Conservation (phyloP, 2,113 vertebrate genomes). For the Onychostoma macrolepis region DNA sequence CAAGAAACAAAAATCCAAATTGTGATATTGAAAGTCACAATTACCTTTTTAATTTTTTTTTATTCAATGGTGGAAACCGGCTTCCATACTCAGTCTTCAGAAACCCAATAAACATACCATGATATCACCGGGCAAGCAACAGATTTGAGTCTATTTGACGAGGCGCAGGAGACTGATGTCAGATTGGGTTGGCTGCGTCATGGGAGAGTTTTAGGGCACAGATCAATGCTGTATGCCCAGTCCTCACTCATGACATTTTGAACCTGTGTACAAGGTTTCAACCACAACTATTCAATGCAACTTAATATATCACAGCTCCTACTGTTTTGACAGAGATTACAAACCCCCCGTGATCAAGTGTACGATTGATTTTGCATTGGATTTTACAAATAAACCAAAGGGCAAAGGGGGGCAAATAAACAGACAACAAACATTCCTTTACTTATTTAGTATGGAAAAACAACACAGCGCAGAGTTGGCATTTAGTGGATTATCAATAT, state of each 20-base stretch:
- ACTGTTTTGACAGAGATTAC: slow-evolving; percentile 66
- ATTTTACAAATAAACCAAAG: slow-evolving; percentile 64
- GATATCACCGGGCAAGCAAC: neutral
- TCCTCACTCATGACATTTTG: slow-evolving; percentile 59
- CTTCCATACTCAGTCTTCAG: neutral
- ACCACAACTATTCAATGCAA: slow-evolving; percentile 62
- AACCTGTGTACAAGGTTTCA: slow-evolving; percentile 63
- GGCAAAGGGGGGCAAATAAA: slow-evolving; percentile 56
- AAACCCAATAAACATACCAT: neutral
- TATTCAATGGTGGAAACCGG: neutral
- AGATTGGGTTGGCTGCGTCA: slow-evolving; percentile 24
- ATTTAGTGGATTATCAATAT: slow-evolving; percentile 29
- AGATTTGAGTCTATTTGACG: slow-evolving; percentile 13
- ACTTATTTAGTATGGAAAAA: neutral
- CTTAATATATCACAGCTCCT: slow-evolving; percentile 49
- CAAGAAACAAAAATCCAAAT: neutral
- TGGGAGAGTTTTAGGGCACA: slow-evolving; percentile 57
- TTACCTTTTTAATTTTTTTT: neutral
- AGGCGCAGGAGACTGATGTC: neutral
- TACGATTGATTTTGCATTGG: slow-evolving; percentile 65
- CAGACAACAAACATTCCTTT: slow-evolving; percentile 43
- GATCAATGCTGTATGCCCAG: slow-evolving; percentile 64
- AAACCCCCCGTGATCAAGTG: slow-evolving; percentile 52
- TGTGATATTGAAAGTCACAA: neutral
- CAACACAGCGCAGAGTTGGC: neutral